Percentiles rank a stretch among this genome's conserved stretches.
Conservation (phyloP, 2,888 invertebrate genomes). For the Nezara viridula region DNA sequence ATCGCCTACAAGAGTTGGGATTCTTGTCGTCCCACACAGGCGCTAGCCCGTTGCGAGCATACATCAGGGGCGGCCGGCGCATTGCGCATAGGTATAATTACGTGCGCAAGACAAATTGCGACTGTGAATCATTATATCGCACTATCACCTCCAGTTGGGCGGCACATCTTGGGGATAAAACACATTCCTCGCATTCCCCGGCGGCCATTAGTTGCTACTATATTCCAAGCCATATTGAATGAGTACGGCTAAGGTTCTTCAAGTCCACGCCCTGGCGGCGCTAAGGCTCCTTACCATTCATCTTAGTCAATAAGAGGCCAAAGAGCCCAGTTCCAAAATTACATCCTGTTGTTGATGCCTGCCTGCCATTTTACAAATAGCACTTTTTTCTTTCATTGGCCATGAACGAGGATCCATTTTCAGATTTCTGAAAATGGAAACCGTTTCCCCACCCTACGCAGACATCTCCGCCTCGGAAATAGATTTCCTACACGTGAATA, state of each 20-base stretch:
- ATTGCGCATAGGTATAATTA: not conserved
- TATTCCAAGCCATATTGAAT: not conserved
- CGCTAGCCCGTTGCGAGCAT: not conserved
- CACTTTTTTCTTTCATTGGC: not conserved
- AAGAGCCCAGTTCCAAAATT: not conserved
- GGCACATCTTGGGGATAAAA: not conserved
- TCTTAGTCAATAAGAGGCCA: not conserved
- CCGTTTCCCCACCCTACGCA: not conserved
- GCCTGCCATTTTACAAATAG: not conserved
- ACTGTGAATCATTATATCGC: not conserved
- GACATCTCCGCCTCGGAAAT: not conserved
- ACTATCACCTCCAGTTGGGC: not conserved
- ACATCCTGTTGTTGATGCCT: not conserved
- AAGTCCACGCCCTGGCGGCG: not conserved
- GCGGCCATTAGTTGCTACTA: not conserved
- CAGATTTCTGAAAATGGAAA: not conserved
- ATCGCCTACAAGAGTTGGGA: constrained; percentile 17
- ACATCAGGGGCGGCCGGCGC: not conserved
- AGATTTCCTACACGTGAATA: not conserved
- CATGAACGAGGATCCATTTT: not conserved
- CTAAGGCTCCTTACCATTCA: too few species aligned
- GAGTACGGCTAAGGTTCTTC: not conserved
- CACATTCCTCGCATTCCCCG: not conserved
- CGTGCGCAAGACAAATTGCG: not conserved
- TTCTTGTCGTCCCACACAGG: constrained; percentile 14